Evolutionary conservation across 1,140 invertebrate genomes (phyloP), one percentile per base, ranked within the genome.

Genomic region (Medauroidea extradentata): DNA sequence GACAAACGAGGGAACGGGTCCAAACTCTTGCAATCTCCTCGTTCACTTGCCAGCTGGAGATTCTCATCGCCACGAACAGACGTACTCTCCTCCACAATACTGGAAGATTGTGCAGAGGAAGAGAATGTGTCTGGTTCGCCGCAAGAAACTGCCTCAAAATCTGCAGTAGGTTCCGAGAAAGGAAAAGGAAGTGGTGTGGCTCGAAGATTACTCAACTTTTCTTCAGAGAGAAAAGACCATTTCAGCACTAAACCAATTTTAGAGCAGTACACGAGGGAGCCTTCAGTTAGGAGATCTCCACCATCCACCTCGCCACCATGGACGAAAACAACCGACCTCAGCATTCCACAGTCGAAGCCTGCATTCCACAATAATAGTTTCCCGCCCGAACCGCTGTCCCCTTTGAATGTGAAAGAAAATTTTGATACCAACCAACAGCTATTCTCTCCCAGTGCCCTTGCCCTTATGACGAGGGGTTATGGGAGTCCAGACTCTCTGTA

Each of bases 21-120:
- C 5, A 84, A 85, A 71, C 81, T 87, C 55, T 74, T 87, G n/a
- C 71, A 84, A 19, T 87, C 84, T 53, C 85, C 85, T 0, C 81
- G 86, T 53, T 86, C 85, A 9, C 16, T 34, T 39, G n/a, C 50
- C 2, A 79, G 80, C 14, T 88, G 86, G 86, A 76, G 86, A 54
- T 87, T 87, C 62, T 79, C 84, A 21, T 86, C 83, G 63, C 86
- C 87, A 2, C 76, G 88, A 65, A 89, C 86, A 9, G 87, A 92
- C 67, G 89, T 92, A 18, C 81, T 93, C 61, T 90, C 89, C 13
- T 89, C 88, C 7, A 89, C 89, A 46, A 93, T 93, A 70, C 84
- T 85, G n/a, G 90, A 93, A 78, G 90, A 83, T 64, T 83, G 84
- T 67, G 84, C 83, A 64, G 87, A 88, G 77, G 86, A 88, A 66